Percentiles rank a stretch among this genome's conserved stretches.
Conservation (phyloP, 2,113 vertebrate species). For the Trematomus loennbergii region DNA sequence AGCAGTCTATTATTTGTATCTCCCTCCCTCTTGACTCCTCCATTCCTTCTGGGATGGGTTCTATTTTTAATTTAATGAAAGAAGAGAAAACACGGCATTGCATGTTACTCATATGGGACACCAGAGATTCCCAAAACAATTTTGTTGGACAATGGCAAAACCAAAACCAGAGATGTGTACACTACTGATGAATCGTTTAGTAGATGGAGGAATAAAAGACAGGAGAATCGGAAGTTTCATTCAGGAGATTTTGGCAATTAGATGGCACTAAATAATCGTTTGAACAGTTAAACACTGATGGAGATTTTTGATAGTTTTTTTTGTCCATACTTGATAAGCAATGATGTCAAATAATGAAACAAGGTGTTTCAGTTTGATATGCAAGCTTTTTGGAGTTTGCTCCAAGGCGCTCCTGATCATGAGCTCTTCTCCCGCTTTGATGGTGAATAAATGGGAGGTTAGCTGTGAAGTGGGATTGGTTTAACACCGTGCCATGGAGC, state of each 20-base stretch:
- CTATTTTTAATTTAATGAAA: constrained; percentile 80
- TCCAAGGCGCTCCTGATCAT: constrained; percentile 26
- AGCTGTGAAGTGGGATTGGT: constrained; percentile 72
- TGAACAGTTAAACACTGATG: background rate
- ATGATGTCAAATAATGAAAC: background rate
- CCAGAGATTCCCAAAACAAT: constrained; percentile 79
- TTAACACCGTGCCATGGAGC: constrained; percentile 69
- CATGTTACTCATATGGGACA: constrained; percentile 72
- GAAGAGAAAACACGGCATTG: constrained; percentile 71
- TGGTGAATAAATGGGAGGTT: constrained; percentile 61
- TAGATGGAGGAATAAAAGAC: constrained; percentile 62
- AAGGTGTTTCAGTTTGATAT: constrained; percentile 29
- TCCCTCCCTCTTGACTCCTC: background rate
- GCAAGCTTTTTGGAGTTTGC: constrained; percentile 11
- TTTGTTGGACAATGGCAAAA: constrained; percentile 71
- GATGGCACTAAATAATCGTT: background rate
- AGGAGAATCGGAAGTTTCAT: constrained; percentile 27
- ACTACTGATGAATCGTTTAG: constrained; percentile 58
- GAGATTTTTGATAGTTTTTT: background rate
- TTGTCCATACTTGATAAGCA: background rate
- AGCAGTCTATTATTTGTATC: constrained; percentile 10
- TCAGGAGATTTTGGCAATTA: constrained; percentile 5
- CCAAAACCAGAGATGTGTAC: constrained; percentile 63
- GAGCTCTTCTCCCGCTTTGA: constrained; percentile 54
- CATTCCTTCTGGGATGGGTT: constrained; percentile 57